Conservation (phyloP, 1,140 invertebrate species). For the Bombus terrestris region DNA sequence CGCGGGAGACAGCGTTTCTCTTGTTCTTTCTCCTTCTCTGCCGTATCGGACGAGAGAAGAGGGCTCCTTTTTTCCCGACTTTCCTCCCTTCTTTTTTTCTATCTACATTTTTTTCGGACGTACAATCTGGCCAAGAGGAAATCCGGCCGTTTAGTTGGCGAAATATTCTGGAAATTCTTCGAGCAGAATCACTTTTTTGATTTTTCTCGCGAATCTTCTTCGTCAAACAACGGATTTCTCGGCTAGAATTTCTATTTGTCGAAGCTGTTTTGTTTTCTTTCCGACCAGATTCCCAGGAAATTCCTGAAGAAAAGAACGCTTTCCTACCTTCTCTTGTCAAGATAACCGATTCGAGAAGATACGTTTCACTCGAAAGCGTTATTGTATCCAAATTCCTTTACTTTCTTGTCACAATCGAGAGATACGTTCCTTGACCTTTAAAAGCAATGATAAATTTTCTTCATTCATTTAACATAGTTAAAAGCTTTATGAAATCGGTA, state of each 20-base stretch:
- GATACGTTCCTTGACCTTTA: not conserved
- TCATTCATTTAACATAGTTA: not conserved
- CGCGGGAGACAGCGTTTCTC: slow-evolving; percentile 46
- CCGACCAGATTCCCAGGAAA: not conserved
- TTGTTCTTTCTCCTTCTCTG: slow-evolving; percentile 42
- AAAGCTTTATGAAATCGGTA: no score
- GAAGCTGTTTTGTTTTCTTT: not conserved
- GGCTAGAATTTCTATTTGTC: not conserved
- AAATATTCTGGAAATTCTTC: slow-evolving; percentile 10
- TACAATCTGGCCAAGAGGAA: slow-evolving; percentile 3
- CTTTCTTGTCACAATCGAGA: not conserved
- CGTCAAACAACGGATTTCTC: not conserved
- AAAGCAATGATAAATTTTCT: not conserved
- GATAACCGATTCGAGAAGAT: not conserved
- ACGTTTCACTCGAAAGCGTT: not conserved
- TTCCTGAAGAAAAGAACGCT: not conserved
- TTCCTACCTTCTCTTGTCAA: not conserved
- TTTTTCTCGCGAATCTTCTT: not conserved
- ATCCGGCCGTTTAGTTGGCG: not conserved
- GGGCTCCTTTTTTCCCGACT: not conserved
- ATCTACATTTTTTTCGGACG: not conserved
- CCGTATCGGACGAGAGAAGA: not conserved
- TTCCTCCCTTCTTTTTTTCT: no score
- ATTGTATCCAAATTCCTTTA: not conserved
- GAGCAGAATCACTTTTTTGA: slow-evolving; percentile 1